Base-by-base conservation (phyloP, 2,797 vertebrate genomes). In the Pseudomugil gertrudae region DNA sequence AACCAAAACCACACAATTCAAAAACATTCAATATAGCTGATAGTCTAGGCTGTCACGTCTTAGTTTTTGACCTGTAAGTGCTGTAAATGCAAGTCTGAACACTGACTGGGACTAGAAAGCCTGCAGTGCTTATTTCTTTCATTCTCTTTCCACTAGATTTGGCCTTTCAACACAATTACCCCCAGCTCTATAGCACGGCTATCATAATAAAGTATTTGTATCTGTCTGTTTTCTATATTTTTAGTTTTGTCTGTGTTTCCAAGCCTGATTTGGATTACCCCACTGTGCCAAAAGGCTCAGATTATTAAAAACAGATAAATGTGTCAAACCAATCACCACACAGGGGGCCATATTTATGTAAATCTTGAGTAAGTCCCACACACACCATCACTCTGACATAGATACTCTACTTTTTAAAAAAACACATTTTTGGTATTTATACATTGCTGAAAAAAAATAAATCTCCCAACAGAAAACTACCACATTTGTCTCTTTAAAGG, bases 391-490 rank as follows among this genome's bases (percentile, higher is more conserved):
- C 6, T 13, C 47, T 55, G 19, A 54, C 5, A 15, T 33, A 43
- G 68, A 63, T 38, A 43, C 47, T 38, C 8, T 45, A 43, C 38
- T 32, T 13, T 3, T 3, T 3, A 32, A 26, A 9, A 21, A 4
- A 38, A 32, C 29, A 40, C 33, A 36, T 53, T 23, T 50, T 47
- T 50, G 43, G 27, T 60, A 45, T 63, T 21, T 57, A 70, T 63
- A 23, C 15, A 6, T n/a, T 15, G 9, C 24, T 40, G 27, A 57
- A 65, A 74, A 59, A 27, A 19, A 57, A 48, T 59, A 36, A 24
- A 23, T 6, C 26, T 52, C 13, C 24, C 2, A 26, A 52, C 23
- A 27, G 7, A 3, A 52, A 26, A 51, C 48, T 9, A 3, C 8
- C 6, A 26, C 26, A 29, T 51, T 13, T 24, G 15, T 15, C 15